Evolutionary conservation across 2,113 vertebrate species (phyloP), one percentile per base, ranked within the genome.

Genomic region (Leptobrachium leishanense): DNA sequence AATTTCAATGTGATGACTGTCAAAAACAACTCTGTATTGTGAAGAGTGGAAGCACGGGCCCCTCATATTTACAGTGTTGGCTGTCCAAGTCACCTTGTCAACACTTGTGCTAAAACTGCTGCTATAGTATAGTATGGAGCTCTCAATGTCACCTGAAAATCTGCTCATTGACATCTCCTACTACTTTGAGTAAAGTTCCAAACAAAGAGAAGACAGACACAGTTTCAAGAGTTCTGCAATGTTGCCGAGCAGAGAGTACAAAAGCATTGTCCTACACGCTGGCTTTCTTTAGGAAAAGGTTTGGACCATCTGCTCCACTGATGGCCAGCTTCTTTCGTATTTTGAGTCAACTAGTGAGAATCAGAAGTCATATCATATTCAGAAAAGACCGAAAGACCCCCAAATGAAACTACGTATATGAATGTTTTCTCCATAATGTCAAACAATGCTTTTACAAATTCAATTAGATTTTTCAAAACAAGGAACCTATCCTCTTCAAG

Each of bases 271-370:
- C 63, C 63, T 65, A 65, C 63, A 65, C 63, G 63, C 63, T 65
- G 63, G 20, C 63, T 39, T 65, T 31, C 63, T 65, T 65, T 65
- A 65, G 63, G 63, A 65, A 65, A 65, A 65, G 63, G 13, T 57
- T 57, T 57, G 55, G 55, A 57, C 3, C 55, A 31, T 31, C 20
- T 31, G 20, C 20, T 31, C 20, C 20, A 57, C 55, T 71, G 74
- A 63, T 79, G 76, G 46, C 75, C 82, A 57, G 66, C 77, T 65
- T 57, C 54, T 43, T 76, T 79, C 72, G 39, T 82, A 77, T 76
- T 83, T 83, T 83, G 76, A 82, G 46, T 80, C 80, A 82, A 40
- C 66, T 7, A 74, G 42, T 82, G 69, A 78, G 42, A 82, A 82
- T 78, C 81, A 73, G 75, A 82, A 73, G 75, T 82, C 75, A 42